Evolutionary conservation across 2,797 vertebrate genomes (phyloP).

Genomic region (Gadopsis marmoratus): DNA sequence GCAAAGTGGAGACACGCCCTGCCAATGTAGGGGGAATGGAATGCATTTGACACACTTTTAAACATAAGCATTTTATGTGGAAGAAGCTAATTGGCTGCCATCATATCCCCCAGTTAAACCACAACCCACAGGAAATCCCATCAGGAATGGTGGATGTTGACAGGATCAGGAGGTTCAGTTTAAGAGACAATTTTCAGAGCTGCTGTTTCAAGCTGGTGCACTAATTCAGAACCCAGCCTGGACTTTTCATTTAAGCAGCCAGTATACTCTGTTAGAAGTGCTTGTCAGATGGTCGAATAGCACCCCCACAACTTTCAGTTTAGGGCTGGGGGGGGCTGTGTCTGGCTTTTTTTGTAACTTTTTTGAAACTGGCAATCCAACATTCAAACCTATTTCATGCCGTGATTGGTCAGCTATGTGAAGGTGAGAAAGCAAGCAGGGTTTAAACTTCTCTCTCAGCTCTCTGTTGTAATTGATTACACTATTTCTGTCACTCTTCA

Average conservation of each 20-base stretch:
- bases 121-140: slow-evolving; percentile 32
- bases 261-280: not conserved
- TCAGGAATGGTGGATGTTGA: slow-evolving; percentile 31
- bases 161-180: slow-evolving; percentile 15
- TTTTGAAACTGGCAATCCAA: not conserved
- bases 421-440: no score
- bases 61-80: slow-evolving; percentile 25
- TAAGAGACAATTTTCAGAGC: slow-evolving; percentile 2
- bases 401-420: no score
- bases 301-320: not conserved
- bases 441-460: no score
- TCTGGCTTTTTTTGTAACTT: not conserved
- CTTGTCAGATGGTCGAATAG: not conserved
- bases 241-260: not conserved
- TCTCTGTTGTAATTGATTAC: no score
- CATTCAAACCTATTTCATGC: not conserved
- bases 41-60: slow-evolving; percentile 44
- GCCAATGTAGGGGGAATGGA: slow-evolving; percentile 23
- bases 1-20: slow-evolving; percentile 43
- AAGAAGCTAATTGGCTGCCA: slow-evolving; percentile 20
- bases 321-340: not conserved
- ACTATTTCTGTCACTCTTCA: no score
- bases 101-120: slow-evolving; percentile 5
- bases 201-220: not conserved
- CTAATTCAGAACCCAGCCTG: not conserved